Evolutionary conservation across 1,140 invertebrate species (phyloP).

Genomic region (Riptortus pedestris): DNA sequence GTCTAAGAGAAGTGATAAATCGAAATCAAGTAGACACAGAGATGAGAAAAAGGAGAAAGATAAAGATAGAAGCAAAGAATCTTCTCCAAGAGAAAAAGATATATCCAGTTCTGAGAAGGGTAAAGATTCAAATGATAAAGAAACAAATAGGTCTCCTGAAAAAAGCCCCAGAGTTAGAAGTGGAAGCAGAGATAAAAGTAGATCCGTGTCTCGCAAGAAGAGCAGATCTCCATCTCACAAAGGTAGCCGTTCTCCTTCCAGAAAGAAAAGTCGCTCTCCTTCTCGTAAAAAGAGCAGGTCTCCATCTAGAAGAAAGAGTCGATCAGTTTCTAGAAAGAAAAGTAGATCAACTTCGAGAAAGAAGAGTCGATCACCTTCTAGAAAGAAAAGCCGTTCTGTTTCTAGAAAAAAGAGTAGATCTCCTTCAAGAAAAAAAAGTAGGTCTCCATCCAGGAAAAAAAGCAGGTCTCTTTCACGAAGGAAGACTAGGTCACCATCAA

Average conservation of each 20-base stretch:
- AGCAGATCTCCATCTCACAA: constrained; percentile 16
- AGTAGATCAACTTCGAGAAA: constrained; percentile 20
- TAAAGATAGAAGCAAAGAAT: constrained; percentile 32
- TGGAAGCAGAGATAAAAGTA: constrained; percentile 21
- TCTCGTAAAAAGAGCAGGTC: constrained; percentile 23
- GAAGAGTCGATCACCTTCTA: constrained; percentile 26
- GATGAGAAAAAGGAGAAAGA: constrained; percentile 39
- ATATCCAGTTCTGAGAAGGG: constrained; percentile 35
- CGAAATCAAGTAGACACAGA: constrained; percentile 37
- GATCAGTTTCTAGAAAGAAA: constrained; percentile 25
- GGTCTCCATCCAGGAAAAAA: constrained; percentile 20
- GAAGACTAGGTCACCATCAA: constrained; percentile 23
- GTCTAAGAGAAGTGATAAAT: constrained; percentile 36
- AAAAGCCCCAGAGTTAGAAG: constrained; percentile 1
- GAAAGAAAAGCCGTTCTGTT: constrained; percentile 26
- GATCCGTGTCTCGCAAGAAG: constrained; percentile 19
- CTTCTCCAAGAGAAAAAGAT: constrained; percentile 32
- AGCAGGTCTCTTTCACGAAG: constrained; percentile 18
- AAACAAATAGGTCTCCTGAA: neutral
- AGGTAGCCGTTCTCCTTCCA: constrained; percentile 20
- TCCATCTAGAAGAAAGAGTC: constrained; percentile 20
- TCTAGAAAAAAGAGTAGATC: constrained; percentile 28
- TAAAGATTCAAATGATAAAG: constrained; percentile 28
- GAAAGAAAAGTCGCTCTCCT: constrained; percentile 18
- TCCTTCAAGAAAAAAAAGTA: constrained; percentile 24